Conservation (phyloP, 2,797 vertebrate species). For the Lophotriccus pileatus region DNA sequence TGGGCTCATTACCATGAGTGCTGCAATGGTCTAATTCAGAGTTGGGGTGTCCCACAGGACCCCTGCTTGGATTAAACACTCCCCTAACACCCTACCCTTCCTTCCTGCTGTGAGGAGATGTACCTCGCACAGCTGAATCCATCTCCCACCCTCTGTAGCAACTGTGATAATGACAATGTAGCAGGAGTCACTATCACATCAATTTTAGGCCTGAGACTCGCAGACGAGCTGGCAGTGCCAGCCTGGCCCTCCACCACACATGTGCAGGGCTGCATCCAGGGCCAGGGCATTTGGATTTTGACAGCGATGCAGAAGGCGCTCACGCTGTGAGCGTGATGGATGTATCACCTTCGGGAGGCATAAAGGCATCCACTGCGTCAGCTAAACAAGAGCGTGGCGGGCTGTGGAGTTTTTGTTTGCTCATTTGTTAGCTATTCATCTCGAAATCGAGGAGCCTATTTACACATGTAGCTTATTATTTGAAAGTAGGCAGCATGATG, state of each 20-base stretch:
- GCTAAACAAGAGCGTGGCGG: background rate
- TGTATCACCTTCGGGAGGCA: constrained; percentile 20
- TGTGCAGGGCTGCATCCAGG: background rate
- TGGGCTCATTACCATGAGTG: background rate
- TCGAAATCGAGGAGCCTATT: background rate
- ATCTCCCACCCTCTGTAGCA: background rate
- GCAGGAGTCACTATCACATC: background rate
- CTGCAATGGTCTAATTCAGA: background rate
- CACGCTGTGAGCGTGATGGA: background rate
- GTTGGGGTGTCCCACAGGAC: background rate
- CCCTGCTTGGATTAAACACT: background rate
- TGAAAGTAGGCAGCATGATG: constrained; percentile 4
- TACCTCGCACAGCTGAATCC: background rate
- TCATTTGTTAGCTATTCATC: constrained; percentile 43
- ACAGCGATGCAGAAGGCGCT: background rate
- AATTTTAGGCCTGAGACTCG: background rate
- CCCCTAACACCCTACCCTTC: rapidly evolving
- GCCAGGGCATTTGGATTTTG: background rate
- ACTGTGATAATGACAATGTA: background rate
- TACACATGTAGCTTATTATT: constrained; percentile 36
- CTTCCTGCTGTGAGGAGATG: background rate
- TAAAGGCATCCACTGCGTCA: background rate
- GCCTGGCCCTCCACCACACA: background rate
- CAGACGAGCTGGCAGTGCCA: background rate
- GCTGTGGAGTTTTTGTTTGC: constrained; percentile 37